Evolutionary conservation across 2,113 vertebrate genomes (phyloP), one percentile per base, ranked within the genome.

Genomic region (Leuciscus idus): DNA sequence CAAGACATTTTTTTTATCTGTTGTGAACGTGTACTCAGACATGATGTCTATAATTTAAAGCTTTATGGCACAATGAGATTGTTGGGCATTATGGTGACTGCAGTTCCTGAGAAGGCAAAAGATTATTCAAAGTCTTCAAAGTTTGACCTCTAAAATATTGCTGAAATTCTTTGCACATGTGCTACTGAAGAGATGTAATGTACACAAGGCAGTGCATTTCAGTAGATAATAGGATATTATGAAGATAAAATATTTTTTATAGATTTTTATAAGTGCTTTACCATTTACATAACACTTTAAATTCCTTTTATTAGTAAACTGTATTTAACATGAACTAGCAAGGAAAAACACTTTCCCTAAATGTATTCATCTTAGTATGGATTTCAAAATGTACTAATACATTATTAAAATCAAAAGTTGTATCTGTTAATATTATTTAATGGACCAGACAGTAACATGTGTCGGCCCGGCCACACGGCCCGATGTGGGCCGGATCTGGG

Each of bases 81-180:
- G 7, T 46, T 84, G 30, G 36, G 26, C 21, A 52, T 26, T 77
- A 12, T 77, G 15, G 23, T 28, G 68, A 15, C 12, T 5, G 30
- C 23, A 46, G 6, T 26, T 66, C 3, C 23, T n/a, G 4, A 57
- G 6, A 21, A 23, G n/a, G 39, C 75, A 39, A 17, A 62, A 72
- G 19, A 84, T 79, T 87, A 68, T 46, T 83, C 74, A 79, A 85
- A 83, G 78, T 83, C 73, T 82, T 78, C 26, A 86, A 28, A n/a
- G 33, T 55, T 78, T 78, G 19, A 70, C 2, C 5, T 66, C 21
- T 21, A 73, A 4, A 43, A 82, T 26, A 23, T 73, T 62, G 59
- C 39, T 48, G 74, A 52, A 4, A 21, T 17, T 76, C n/a, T 76
- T 28, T 76, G 2, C 11, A 19, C 48, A 52, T 76, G 50, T 70